Evolutionary conservation across 2,113 vertebrate genomes (phyloP).

Genomic region (Maccullochella peelii): DNA sequence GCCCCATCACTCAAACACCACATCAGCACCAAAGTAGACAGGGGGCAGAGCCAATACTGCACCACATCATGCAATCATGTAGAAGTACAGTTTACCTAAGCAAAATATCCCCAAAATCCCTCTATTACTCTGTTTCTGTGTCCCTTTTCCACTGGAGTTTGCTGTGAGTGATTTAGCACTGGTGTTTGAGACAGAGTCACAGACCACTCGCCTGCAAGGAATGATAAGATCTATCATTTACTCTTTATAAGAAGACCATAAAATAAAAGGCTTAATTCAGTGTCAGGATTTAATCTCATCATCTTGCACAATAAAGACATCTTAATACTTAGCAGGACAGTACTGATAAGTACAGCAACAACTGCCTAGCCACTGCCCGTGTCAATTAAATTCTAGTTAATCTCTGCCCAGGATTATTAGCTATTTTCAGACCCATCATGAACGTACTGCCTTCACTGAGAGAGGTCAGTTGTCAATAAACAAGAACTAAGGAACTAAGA

Average conservation of each 20-base stretch:
- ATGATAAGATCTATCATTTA: not conserved
- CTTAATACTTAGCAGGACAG: conserved; percentile 13
- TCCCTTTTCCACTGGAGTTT: not conserved
- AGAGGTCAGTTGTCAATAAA: not conserved
- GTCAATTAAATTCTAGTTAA: conserved; percentile 35
- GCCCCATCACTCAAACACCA: conserved; percentile 70
- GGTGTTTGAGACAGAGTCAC: not conserved
- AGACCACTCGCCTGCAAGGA: not conserved
- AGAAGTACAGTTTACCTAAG: not conserved
- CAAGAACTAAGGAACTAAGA: not conserved
- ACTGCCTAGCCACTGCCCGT: not conserved
- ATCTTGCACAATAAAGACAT: conserved; percentile 22
- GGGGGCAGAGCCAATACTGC: conserved; percentile 13
- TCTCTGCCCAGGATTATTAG: conserved; percentile 27
- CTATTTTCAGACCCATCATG: conserved; percentile 22
- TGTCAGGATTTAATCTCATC: not conserved
- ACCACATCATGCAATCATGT: not conserved
- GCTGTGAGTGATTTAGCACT: not conserved
- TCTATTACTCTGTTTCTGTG: not conserved
- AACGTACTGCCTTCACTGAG: not conserved
- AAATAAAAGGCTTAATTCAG: conserved; percentile 5
- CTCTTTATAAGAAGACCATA: conserved; percentile 3
- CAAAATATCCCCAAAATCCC: not conserved
- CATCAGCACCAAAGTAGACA: conserved; percentile 51
- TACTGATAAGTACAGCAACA: conserved; percentile 32